A percentile compares a stretch with the other conserved stretches of the same genome.
These are phyloP conservation scores for Xestia xanthographa DNA, from an alignment of 2,888 invertebrate species.

Conservation along the genomic window DNA sequence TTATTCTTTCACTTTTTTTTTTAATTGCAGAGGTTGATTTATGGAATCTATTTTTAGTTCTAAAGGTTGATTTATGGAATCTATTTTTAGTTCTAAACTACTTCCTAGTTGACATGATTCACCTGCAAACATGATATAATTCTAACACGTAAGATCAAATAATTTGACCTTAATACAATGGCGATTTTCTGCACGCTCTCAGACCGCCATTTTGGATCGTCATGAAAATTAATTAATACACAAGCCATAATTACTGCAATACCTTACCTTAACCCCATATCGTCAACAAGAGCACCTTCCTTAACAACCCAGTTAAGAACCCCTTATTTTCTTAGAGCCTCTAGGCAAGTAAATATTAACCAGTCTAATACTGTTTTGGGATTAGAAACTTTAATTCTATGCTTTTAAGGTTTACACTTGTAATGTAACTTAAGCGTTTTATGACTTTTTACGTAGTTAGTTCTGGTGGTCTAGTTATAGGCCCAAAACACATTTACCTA, in stretches of 20 bases:
- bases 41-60: background rate
- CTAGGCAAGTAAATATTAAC: conserved; percentile 18
- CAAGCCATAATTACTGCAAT: conserved; percentile 32
- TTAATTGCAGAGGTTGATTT: background rate
- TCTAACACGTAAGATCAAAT: conserved; percentile 9
- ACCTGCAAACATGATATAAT: background rate
- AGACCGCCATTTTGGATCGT: conserved; percentile 23
- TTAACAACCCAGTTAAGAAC: conserved; percentile 20
- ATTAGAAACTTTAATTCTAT: conserved; percentile 18
- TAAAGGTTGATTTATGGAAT: too few species aligned
- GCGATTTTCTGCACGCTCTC: conserved; percentile 5
- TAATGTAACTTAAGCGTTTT: background rate
- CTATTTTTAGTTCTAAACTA: conserved; percentile 2
- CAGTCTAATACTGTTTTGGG: conserved; percentile 15
- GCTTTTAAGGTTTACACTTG: background rate
- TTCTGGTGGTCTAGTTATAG: background rate
- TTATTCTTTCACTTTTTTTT: background rate
- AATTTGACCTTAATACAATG: conserved; percentile 7
- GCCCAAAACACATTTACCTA: background rate
- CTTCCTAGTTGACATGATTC: conserved; percentile 5
- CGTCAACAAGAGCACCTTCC: conserved; percentile 28
- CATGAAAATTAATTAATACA: conserved; percentile 38
- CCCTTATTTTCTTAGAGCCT: conserved; percentile 28
- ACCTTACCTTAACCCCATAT: conserved; percentile 35
- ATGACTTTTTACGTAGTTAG: background rate